Percentiles rank a stretch among this genome's conserved stretches.
Conservation (phyloP, 2,113 vertebrate species). For the Smithornis capensis region DNA sequence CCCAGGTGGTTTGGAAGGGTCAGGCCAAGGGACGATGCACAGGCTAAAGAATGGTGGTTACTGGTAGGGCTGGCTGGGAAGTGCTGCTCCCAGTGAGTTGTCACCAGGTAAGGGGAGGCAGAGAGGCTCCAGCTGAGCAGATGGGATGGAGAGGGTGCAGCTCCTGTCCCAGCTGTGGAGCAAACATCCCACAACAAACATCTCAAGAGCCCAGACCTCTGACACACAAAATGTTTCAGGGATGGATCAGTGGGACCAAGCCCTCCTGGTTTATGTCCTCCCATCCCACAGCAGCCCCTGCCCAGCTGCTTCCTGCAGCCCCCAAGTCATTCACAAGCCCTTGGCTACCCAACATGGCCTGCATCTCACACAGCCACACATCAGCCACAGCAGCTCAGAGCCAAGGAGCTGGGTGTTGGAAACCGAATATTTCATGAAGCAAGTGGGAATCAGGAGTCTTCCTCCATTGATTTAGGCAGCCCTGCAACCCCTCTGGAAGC, state of each 20-base stretch:
- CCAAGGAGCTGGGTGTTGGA: not conserved
- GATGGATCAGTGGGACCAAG: fast-evolving
- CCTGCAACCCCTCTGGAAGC: not conserved
- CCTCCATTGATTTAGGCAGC: not conserved
- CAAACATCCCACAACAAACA: not conserved
- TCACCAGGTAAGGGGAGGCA: not conserved
- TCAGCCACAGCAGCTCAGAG: not conserved
- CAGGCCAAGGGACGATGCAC: not conserved
- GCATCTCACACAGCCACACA: not conserved
- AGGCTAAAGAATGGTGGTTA: not conserved
- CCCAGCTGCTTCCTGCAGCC: not conserved
- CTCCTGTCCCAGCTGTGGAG: not conserved
- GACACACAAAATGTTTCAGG: fast-evolving
- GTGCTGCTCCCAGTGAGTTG: not conserved
- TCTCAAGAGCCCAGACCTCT: not conserved
- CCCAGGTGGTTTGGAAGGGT: fast-evolving
- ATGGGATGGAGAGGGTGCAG: not conserved
- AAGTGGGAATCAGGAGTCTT: not conserved
- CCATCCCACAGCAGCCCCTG: not conserved
- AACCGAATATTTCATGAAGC: not conserved
- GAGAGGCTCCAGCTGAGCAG: not conserved
- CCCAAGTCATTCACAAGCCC: fast-evolving
- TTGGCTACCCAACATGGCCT: not conserved
- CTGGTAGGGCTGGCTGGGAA: not conserved
- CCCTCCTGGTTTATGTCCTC: not conserved